phyloP scores from a whole-genome alignment of 2,797 vertebrate species.

The Eidolon dupreanum region DNA sequence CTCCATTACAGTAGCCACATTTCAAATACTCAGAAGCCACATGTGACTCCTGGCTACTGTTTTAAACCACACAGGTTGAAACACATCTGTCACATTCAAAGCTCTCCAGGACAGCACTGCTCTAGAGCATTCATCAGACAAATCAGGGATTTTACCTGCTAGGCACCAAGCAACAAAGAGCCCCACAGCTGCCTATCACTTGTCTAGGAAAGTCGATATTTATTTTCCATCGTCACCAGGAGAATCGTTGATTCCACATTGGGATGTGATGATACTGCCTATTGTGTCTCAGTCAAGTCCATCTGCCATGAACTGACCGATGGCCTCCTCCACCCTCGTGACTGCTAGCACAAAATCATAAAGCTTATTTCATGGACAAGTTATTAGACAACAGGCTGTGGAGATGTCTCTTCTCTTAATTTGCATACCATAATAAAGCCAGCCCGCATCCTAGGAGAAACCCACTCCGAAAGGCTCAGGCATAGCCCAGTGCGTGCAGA shows the following conservation, averaged over 20 bases:
- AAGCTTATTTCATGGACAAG: not conserved
- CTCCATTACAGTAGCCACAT: too few relatives aligned
- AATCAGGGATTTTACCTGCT: not conserved
- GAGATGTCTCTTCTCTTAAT: not conserved
- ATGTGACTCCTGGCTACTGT: not conserved
- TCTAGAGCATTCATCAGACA: not conserved
- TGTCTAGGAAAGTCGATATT: not conserved
- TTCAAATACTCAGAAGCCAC: not conserved
- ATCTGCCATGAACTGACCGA: accelerated
- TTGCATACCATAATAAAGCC: not conserved
- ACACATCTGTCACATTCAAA: too few relatives aligned
- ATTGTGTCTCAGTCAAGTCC: not conserved
- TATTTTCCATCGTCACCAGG: not conserved
- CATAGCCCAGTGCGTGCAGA: too few relatives aligned
- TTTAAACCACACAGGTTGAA: not conserved
- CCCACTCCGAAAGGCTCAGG: not conserved
- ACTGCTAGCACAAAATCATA: not conserved
- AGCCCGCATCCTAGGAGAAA: not conserved
- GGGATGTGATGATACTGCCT: not conserved
- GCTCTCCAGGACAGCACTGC: not conserved
- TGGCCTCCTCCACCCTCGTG: not conserved
- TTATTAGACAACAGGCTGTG: not conserved
- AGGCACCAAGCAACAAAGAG: not conserved
- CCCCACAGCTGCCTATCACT: not conserved
- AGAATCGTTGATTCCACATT: not conserved